Conservation (phyloP, 1,140 invertebrate species). For the Ceratina calcarata region DNA sequence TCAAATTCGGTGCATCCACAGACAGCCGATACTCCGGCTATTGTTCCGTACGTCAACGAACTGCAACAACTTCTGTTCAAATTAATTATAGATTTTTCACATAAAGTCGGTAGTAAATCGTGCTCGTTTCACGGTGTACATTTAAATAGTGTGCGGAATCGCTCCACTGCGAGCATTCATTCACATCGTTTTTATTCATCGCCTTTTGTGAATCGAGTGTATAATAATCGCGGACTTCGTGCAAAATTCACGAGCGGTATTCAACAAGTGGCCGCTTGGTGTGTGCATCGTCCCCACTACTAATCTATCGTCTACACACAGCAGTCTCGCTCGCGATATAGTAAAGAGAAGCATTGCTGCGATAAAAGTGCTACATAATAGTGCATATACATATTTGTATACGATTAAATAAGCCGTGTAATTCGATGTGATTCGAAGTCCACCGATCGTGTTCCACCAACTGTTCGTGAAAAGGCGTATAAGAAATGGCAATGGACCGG, state of each 20-base stretch:
- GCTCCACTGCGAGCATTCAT: too few species aligned
- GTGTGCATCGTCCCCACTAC: slow-evolving; percentile 38
- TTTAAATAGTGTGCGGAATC: too few species aligned
- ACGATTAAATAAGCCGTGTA: slow-evolving; percentile 3
- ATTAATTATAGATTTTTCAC: too few species aligned
- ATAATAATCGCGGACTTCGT: neutral
- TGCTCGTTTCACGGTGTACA: too few species aligned
- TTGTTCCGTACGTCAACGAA: neutral
- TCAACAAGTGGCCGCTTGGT: slow-evolving; percentile 46
- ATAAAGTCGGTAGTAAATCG: too few species aligned
- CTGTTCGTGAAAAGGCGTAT: neutral
- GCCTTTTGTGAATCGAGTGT: neutral
- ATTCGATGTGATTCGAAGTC: neutral
- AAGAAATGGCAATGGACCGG: slow-evolving; percentile 84
- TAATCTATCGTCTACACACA: slow-evolving; percentile 34
- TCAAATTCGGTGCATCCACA: slow-evolving; percentile 28
- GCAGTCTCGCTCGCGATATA: slow-evolving; percentile 17
- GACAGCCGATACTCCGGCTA: neutral
- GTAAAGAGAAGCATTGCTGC: slow-evolving; percentile 34
- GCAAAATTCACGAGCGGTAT: slow-evolving; percentile 32
- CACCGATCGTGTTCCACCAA: neutral
- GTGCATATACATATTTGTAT: neutral
- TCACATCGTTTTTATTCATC: neutral
- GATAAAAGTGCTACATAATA: slow-evolving; percentile 35
- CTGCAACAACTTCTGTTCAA: too few species aligned